Evolutionary conservation across 1,140 invertebrate species (phyloP), one percentile per base, ranked within the genome.

Genomic region (Fopius arisanus): DNA sequence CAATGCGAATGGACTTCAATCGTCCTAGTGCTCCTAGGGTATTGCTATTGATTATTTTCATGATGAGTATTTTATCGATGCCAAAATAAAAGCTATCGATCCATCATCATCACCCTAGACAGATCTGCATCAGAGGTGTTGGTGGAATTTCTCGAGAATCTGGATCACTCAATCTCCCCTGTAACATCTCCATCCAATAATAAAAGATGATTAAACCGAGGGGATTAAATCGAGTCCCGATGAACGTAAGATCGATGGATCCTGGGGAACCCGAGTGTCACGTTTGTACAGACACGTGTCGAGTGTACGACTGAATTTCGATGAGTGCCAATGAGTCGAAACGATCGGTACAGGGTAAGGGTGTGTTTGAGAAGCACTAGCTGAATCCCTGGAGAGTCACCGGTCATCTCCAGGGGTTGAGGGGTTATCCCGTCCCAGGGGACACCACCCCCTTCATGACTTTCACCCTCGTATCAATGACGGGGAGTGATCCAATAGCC

Each of bases 331-430:
- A 73, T 73, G 71, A 72, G 37, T 33, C 28, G 3, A 59, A 70
- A 51, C 54, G 31, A 21, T 33, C 65, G 65, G 63, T 54, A 29
- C 9, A 26, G 63, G 41, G 62, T n/a, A 2, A 5, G 12, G n/a
- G n/a, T 70, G 48, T 72, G 19, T 72, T 72, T 72, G 70, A 28
- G 26, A 51, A 72, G 37, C 70, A 67, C 70, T 67, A 62, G 26
- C 10, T 7, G 63, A 59, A 7, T 59, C 62, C 62, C 80, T 73
- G 71, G 72, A 77, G 82, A 81, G 78, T 82, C 76, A 77, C 81
- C 77, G 77, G 78, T 78, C 78, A 78, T 77, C 79, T 80, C 66
- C 77, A 75, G 77, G 78, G 77, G 75, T 73, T 33, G 62, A 65
- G 29, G 62, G 62, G 23, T 62, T 26, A 29, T 63, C 74, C 74